Evolutionary conservation across 2,888 invertebrate species (phyloP).

Genomic region (Abscondita cerata): DNA sequence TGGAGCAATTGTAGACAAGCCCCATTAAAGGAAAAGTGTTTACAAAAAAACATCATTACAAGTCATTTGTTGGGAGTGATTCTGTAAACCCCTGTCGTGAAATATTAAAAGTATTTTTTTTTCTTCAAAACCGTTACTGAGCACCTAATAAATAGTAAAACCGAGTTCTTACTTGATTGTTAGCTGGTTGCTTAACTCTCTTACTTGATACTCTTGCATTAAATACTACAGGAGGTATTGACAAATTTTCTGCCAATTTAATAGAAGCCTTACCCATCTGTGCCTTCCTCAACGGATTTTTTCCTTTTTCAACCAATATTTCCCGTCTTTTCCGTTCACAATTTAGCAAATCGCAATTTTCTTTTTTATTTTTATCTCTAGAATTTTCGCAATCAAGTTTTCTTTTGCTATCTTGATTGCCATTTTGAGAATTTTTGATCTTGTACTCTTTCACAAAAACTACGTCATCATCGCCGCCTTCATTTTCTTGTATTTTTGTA

Average conservation of each 20-base stretch:
- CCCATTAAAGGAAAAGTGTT: too few relatives aligned
- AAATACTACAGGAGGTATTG: constrained; percentile 30
- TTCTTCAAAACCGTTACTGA: too few relatives aligned
- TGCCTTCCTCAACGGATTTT: constrained; percentile 45
- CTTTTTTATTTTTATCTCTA: background rate
- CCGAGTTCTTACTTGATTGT: constrained; percentile 16
- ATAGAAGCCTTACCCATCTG: constrained; percentile 41
- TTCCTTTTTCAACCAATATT: constrained; percentile 14
- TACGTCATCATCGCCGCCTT: constrained; percentile 42
- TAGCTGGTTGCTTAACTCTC: constrained; percentile 5
- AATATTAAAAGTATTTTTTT: too few relatives aligned
- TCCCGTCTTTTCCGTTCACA: constrained; percentile 10
- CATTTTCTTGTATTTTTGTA: too few relatives aligned
- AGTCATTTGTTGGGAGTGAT: too few relatives aligned
- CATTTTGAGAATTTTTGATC: constrained; percentile 12
- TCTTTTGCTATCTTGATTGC: constrained; percentile 9
- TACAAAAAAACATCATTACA: too few relatives aligned
- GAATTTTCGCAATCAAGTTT: background rate
- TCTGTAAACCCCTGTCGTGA: too few relatives aligned
- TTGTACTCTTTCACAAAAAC: constrained; percentile 46
- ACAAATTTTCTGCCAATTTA: constrained; percentile 36
- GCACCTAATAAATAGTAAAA: too few relatives aligned
- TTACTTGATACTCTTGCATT: constrained; percentile 23
- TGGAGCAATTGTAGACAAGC: too few relatives aligned
- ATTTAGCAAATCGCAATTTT: background rate